These are phyloP conservation scores for Coecobrya sp. DNA, from an alignment of 2,888 invertebrate species.

Conservation along the genomic window DNA sequence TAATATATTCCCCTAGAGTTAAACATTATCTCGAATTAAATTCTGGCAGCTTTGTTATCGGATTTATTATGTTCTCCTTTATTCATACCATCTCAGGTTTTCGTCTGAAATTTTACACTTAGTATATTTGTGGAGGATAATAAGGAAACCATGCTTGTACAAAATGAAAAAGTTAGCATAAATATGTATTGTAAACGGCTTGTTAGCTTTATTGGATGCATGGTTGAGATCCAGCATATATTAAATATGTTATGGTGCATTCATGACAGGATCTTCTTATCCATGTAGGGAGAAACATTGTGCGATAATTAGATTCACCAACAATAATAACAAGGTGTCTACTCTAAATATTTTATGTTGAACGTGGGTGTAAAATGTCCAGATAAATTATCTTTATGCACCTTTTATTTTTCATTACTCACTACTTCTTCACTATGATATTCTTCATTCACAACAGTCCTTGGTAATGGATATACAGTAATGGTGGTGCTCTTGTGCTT, in stretches of 20 bases:
- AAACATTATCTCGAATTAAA: neutral
- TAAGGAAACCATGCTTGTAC: neutral
- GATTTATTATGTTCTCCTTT: too few relatives aligned
- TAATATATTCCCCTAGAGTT: neutral
- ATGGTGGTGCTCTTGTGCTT: neutral
- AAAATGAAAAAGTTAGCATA: neutral
- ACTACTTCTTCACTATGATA: too few relatives aligned
- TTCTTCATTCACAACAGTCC: too few relatives aligned
- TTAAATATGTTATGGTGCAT: neutral
- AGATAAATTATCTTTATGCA: neutral
- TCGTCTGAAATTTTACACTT: neutral
- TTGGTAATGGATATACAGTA: too few relatives aligned
- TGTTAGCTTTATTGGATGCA: neutral
- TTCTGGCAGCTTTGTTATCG: neutral
- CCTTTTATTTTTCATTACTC: neutral
- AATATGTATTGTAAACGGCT: too few relatives aligned
- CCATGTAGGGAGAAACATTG: neutral
- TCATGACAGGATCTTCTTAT: neutral
- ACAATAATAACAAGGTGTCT: neutral
- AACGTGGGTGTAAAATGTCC: conserved; percentile 33
- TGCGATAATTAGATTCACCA: conserved; percentile 20
- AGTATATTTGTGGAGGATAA: neutral
- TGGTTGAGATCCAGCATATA: neutral
- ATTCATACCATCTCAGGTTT: too few relatives aligned
- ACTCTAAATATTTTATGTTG: neutral